phyloP scores from a whole-genome alignment of 2,113 vertebrate species.

The Sylvietta virens region DNA sequence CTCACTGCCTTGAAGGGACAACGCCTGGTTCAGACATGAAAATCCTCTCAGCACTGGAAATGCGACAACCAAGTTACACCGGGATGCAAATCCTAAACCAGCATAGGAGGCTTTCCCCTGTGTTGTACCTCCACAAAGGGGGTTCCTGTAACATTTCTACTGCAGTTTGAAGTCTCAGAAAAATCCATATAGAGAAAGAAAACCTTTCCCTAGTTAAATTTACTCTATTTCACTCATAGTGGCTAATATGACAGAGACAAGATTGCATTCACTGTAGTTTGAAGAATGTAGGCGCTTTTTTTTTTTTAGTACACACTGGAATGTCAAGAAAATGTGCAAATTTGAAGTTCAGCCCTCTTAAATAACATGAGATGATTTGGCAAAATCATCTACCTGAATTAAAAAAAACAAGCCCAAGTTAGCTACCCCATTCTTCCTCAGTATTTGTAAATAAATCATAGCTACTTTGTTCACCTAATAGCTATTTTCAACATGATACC shows the following conservation, averaged over 20 bases:
- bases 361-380: constrained; percentile 28
- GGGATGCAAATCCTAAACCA: background rate
- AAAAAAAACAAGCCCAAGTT: background rate
- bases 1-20: background rate
- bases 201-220: constrained; percentile 37
- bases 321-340: background rate
- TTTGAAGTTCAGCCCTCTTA: constrained; percentile 31
- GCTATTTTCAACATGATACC: background rate
- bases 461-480: constrained; percentile 9
- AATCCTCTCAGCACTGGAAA: background rate
- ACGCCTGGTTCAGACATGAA: constrained; percentile 8
- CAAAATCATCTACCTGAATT: constrained; percentile 1
- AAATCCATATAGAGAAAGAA: background rate
- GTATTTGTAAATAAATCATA: background rate
- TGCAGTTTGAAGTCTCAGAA: background rate
- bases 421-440: background rate
- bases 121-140: background rate
- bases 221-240: background rate
- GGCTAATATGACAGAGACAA: background rate
- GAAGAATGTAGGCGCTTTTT: background rate
- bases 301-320: background rate
- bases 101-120: background rate
- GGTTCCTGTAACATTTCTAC: background rate
- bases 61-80: background rate
- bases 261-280: background rate